Evolutionary conservation across 2,797 vertebrate species (phyloP).

Genomic region (Gallinago nigripennis): DNA sequence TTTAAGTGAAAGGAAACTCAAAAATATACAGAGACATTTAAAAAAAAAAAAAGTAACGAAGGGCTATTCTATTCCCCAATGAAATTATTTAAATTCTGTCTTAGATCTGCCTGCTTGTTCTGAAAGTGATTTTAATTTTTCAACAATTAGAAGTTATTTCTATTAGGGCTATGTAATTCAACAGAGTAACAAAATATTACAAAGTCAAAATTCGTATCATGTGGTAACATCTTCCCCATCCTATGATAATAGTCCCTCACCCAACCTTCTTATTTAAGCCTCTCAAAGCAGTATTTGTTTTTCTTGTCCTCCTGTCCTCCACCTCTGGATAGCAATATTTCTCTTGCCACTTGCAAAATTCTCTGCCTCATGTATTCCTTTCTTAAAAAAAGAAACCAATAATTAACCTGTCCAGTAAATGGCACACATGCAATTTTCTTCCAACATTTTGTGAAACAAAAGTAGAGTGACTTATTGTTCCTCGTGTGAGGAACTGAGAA

Average conservation of each 20-base stretch:
- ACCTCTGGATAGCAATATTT: neutral
- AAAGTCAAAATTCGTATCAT: neutral
- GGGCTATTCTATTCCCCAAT: accelerated
- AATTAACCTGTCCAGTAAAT: neutral
- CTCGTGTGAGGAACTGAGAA: neutral
- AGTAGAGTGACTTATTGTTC: neutral
- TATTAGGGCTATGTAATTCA: neutral
- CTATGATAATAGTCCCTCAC: neutral
- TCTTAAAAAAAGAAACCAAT: neutral
- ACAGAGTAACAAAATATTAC: neutral
- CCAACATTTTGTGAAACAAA: neutral
- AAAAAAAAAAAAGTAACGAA: neutral
- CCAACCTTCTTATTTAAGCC: neutral
- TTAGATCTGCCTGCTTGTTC: neutral
- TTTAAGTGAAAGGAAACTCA: neutral
- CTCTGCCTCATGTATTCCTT: neutral
- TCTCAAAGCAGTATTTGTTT: neutral
- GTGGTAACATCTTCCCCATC: neutral
- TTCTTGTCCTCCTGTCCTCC: neutral
- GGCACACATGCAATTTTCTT: neutral
- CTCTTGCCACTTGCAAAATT: neutral
- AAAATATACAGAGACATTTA: neutral
- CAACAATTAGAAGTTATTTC: neutral
- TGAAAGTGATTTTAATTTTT: neutral
- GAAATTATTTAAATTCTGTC: neutral